Evolutionary conservation across 2,797 vertebrate genomes (phyloP), one percentile per base, ranked within the genome.

Genomic region (Tauraco hartlaubi): DNA sequence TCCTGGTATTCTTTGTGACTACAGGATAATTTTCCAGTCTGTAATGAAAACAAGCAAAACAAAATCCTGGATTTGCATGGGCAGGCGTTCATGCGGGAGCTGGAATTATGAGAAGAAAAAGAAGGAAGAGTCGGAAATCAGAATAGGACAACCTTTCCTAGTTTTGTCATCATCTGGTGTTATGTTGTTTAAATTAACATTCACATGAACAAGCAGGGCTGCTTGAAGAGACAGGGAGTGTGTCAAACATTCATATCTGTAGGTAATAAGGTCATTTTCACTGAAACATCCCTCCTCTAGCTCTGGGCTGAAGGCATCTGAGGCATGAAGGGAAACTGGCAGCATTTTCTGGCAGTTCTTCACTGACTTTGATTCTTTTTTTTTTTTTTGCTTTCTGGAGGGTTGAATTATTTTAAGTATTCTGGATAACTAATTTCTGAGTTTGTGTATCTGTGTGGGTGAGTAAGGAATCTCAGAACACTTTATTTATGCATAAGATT

Each of bases 401-500:
- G 22, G 11, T 37, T 71, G 25, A 80, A 63, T 85, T 86, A 69
- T n/a, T 93, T 91, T 28, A 86, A 87, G 55, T 95, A 82, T 81
- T 88, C 51, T 69, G 23, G 59, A 17, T 82, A 85, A 61, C 18
- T 72, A 28, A 69, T 82, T 82, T 81, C 46, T 67, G 39, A 71
- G 58, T 66, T 90, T 80, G 14, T 62, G 7, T 78, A 41, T 73
- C 4, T 35, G 2, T 13, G 23, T n/a, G 41, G 11, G 6, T 33
- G 5, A 81, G 51, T 84, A 85, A 51, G 6, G 5, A 73, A 71
- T 61, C 52, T 95, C 74, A 61, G 71, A 63, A 66, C 3, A 17
- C 2, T 85, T 95, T 39, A 72, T 76, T 94, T 88, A 93, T 79
- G 48, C n/a, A 51, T 46, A 82, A 55, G 52, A 55, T 62, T 41